Evolutionary conservation across 2,888 invertebrate genomes (phyloP).

Genomic region (Tuberolachnus salignus): DNA sequence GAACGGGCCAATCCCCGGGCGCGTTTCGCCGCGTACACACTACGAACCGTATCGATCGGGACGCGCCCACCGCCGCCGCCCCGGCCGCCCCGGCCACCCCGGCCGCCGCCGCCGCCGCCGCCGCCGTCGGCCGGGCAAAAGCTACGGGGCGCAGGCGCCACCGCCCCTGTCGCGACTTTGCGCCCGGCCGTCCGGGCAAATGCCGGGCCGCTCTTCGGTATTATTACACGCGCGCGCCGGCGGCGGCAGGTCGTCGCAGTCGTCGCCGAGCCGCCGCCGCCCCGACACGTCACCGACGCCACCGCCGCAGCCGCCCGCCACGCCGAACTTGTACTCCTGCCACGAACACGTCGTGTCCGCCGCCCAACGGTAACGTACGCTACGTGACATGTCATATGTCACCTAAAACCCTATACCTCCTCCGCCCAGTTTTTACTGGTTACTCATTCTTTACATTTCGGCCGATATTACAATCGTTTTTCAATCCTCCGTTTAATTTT

Average conservation of each 20-base stretch:
- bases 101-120: not conserved
- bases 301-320: slow-evolving; percentile 56
- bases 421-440: too few relatives aligned
- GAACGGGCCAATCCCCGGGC: too few relatives aligned
- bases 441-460: too few relatives aligned
- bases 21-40: not conserved
- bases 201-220: not conserved
- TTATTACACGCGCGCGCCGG: not conserved
- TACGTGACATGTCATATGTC: too few relatives aligned
- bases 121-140: not conserved
- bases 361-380: too few relatives aligned
- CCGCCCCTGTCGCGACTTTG: slow-evolving; percentile 12
- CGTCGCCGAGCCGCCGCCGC: not conserved
- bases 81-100: not conserved
- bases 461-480: too few relatives aligned
- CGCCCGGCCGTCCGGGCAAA: not conserved
- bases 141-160: not conserved
- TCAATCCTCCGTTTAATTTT: too few relatives aligned
- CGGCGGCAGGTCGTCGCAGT: slow-evolving; percentile 59
- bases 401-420: too few relatives aligned
- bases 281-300: not conserved
- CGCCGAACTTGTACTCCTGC: not conserved
- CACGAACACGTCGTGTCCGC: not conserved
- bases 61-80: too few relatives aligned
- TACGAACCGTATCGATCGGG: not conserved